Conservation (phyloP, 2,797 vertebrate species). For the Chelon labrosus region DNA sequence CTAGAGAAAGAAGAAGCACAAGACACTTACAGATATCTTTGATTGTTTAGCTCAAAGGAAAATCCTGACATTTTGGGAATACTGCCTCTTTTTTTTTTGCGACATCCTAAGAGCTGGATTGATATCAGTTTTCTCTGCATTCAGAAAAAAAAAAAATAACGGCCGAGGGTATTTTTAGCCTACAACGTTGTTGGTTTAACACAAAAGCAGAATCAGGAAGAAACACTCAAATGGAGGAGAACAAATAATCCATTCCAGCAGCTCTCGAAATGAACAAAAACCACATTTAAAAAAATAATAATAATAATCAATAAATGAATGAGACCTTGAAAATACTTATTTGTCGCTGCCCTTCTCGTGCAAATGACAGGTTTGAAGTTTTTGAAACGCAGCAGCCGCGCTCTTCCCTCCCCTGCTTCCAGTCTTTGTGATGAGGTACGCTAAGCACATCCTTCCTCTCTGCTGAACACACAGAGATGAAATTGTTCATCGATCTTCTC, state of each 20-base stretch:
- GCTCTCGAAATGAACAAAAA: not conserved
- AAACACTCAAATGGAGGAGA: not conserved
- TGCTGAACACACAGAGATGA: constrained; percentile 49
- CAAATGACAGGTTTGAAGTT: constrained; percentile 5
- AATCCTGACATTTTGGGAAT: constrained; percentile 56
- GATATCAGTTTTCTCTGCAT: constrained; percentile 47
- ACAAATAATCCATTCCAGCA: not conserved
- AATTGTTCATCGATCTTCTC: constrained; percentile 63
- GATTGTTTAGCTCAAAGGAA: constrained; percentile 57
- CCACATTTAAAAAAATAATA: not conserved
- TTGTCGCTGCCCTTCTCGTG: not conserved
- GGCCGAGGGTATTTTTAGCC: constrained; percentile 37
- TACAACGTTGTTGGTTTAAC: constrained; percentile 1
- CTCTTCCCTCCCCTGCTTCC: constrained; percentile 8
- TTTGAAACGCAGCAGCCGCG: constrained; percentile 16
- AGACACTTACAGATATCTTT: constrained; percentile 46
- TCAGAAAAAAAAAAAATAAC: constrained; percentile 22
- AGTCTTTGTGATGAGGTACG: constrained; percentile 40
- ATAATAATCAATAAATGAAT: too few species aligned
- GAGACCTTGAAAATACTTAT: too few species aligned
- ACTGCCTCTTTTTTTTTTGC: constrained; percentile 18
- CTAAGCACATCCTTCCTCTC: constrained; percentile 63
- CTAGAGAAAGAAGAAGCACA: constrained; percentile 36
- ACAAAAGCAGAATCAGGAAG: constrained; percentile 1
- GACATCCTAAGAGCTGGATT: constrained; percentile 26